Base-by-base conservation (phyloP, 2,888 invertebrate genomes). In the Amiota mariae region DNA sequence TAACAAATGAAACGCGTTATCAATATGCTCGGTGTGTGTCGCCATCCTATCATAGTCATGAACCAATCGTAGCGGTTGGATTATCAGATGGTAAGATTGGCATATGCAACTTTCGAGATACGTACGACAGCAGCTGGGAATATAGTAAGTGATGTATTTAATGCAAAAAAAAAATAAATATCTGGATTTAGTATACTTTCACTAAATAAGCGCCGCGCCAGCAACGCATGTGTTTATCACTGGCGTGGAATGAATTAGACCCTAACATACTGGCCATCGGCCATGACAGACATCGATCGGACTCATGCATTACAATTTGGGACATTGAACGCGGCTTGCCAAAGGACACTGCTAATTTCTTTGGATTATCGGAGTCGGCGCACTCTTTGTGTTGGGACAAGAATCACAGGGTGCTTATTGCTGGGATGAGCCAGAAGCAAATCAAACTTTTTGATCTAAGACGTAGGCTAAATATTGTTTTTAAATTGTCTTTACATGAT, bases 401-500 rank as follows among this genome's bases (percentile, higher is more conserved):
- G 79, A 93, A 94, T 75, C 92, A 93, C 71, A 93, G 94, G 80
- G 93, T 95, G 2, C 91, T 98, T 49, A 93, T 96, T 1, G 94
- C 96, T n/a, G 97, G 97, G 66, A 95, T 97, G 92, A 97, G 96
- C 90, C 93, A 94, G 82, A 97, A 97, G 85, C 93, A 94, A 83
- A 93, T 98, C 61, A 96, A 96, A 90, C 92, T 98, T 51, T 95
- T 96, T 87, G 98, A 98, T 90, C 92, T 97, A 6, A 92, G 98
- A 92, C 97, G 97, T 96, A 90, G 86, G 86, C 13, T 9, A 59
- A 59, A 11, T 6, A 59, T 36, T 36, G 4, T 36, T 36, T 36
- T 36, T 6, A 36, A 36, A 36, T 36, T 6, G 0, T 6, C n/a
- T 54, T 1, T 54, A 15, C 1, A n/a, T 54, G 20, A 24, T 66